Evolutionary conservation across 2,113 vertebrate genomes (phyloP), one percentile per base, ranked within the genome.

Genomic region (Pachycephala philippinensis): DNA sequence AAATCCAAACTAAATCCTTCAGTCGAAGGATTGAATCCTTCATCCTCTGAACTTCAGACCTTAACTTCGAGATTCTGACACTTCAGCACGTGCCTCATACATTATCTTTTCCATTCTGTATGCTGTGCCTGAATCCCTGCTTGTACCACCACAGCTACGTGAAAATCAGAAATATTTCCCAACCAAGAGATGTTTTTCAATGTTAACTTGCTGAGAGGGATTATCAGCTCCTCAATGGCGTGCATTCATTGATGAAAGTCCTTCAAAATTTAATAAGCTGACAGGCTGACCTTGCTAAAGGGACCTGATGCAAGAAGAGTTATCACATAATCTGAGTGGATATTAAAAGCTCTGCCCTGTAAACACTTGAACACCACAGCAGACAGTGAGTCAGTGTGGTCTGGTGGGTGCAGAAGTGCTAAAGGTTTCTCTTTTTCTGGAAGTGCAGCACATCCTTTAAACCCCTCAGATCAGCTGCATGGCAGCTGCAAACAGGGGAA

Each of bases 1-100:
- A 77, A 84, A 20, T 12, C 31, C 50, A 33, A 56, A 35, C 47
- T 15, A 37, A 80, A 26, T 13, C 33, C 40, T 91, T 49, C 35
- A 59, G 50, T 1, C 61, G 37, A 76, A 80, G 22, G 72, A 20
- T 1, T 69, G 45, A 71, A 75, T 31, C 17, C 33, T 61, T 68
- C 12, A 28, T 14, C 17, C 23, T 54, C 18, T 47, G 31, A 68
- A 35, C 33, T 76, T 66, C 20, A 74, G 21, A 27, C 4, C 19
- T n/a, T 5, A 54, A 31, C 47, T 45, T 35, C 6, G 13, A 3
- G 1, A 57, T 71, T 82, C 33, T 80, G 63, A 77, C 35, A 28
- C 63, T 37, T 26, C 5, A n/a, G 60, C 61, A 27, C 7, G 1
- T 13, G 20, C 11, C 7, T 39, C 30, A 0, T 6, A 7, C 27